Conservation (phyloP, 2,888 invertebrate species). For the Sthenelais limicola region DNA sequence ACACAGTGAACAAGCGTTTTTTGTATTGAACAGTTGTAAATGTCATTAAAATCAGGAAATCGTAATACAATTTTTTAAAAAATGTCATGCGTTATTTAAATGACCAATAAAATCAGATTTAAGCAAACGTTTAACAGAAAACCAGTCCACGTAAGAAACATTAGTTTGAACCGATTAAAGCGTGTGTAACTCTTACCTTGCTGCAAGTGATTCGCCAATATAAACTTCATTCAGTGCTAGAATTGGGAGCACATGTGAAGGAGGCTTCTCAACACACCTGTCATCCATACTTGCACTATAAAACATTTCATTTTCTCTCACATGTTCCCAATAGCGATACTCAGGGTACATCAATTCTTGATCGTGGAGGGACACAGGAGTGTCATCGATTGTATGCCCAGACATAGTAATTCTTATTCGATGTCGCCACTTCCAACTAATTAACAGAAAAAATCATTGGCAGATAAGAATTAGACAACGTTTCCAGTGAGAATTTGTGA, state of each 20-base stretch:
- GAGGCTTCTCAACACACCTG: conserved; percentile 43
- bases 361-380: conserved; percentile 83
- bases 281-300: conserved; percentile 50
- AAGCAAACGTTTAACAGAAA: neutral
- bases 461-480: too few relatives aligned
- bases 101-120: neutral
- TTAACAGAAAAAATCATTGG: too few relatives aligned
- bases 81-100: neutral
- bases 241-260: conserved; percentile 80
- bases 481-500: too few relatives aligned
- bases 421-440: conserved; percentile 87
- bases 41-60: neutral
- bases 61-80: neutral
- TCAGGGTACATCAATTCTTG: conserved; percentile 76
- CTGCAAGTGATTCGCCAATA: conserved; percentile 95
- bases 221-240: conserved; percentile 99
- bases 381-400: conserved; percentile 78
- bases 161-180: too few relatives aligned
- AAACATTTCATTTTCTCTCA: conserved; percentile 59
- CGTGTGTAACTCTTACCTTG: conserved; percentile 74
- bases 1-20: conserved; percentile 19
- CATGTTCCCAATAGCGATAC: conserved; percentile 73
- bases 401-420: conserved; percentile 90
- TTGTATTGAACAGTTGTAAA: neutral
- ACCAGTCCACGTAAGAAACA: neutral